Base-by-base conservation (phyloP, 2,113 vertebrate species). In the Oenanthe melanoleuca region DNA sequence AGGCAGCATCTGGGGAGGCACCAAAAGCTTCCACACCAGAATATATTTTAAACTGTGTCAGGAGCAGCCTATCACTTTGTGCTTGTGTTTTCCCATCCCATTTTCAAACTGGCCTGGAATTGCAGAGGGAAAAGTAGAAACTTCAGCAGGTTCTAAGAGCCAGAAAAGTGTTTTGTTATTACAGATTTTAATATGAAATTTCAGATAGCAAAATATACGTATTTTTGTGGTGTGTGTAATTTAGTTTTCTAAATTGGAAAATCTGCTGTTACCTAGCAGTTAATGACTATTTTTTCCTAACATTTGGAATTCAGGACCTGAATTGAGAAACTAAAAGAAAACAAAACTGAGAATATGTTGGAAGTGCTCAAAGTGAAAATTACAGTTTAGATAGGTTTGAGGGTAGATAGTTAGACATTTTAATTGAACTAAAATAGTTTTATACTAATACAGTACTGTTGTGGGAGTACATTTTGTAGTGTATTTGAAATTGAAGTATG, bases 391-490 rank as follows among this genome's bases (percentile, higher is more conserved):
- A 94, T 98, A 93, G 97, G 92, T 97, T 97, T 97, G 96, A 94
- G 84, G 93, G 91, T 96, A 97, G 97, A 97, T 98, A 97, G 97
- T 97, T 98, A 97, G 97, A 98, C 97, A 96, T 97, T 98, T 98
- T 97, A 98, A 97, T 98, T 97, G 97, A 97, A 97, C 96, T 97
- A 97, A 97, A 98, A 93, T 94, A 97, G 96, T 96, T 98, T 97
- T 95, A 94, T 97, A 97, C 96, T 97, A 97, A 97, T 96, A 96
- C 94, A 83, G 97, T 94, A 95, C 89, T 96, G 81, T 96, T 97
- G 97, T 97, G 97, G 97, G 97, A 97, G 97, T 97, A 94, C 92
- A 92, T 97, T 97, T 97, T 95, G 89, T 93, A 81, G 88, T 97
- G 88, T 97, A 94, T 97, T 96, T 97, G 95, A 97, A 97, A 94